Evolutionary conservation across 2,113 vertebrate species (phyloP), one percentile per base, ranked within the genome.

Genomic region (Indri indri): DNA sequence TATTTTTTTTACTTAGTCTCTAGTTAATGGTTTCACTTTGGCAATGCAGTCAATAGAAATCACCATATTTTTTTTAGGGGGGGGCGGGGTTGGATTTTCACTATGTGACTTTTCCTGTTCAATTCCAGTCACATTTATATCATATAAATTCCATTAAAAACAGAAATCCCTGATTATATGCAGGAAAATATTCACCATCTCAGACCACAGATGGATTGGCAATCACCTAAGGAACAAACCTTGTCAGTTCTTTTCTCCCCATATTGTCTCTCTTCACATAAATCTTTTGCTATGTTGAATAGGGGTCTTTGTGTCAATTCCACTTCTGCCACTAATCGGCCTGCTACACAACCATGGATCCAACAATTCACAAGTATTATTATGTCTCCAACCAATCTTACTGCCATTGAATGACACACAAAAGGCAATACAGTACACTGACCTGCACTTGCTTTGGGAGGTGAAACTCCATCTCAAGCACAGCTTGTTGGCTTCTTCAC

Each of bases 31-130:
- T 91, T 88, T 89, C 34, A 61, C 23, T 71, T 76, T 91, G 30
- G 0, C 20, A 23, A 13, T 30, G 1, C 2, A 74, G 32, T 52
- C 16, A 80, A 71, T n/a, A 37, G 0, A 27, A 74, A 30, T 74
- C n/a, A 0, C 2, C 65, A 1, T n/a, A 37, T 13, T 40, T 23
- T 32, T 61, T 25, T 23, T 3, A 0, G 22, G 8, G 8, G 2
- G 22, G 2, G 1, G 5, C 40, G 10, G 23, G 6, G 45, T 6
- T 9, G 6, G 1, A 74, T 65, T 85, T 94, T 90, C 11, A 80
- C 20, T 27, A 2, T 23, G 63, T 94, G 34, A 37, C 2, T n/a
- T 42, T 82, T 70, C 25, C 14, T 73, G n/a, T 61, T 85, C 25
- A 85, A 68, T 40, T 83, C 3, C 3, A 66, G 10, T 79, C 20